These are phyloP conservation scores for Nomia melanderi DNA, from an alignment of 1,140 invertebrate species.

Conservation along the genomic window DNA sequence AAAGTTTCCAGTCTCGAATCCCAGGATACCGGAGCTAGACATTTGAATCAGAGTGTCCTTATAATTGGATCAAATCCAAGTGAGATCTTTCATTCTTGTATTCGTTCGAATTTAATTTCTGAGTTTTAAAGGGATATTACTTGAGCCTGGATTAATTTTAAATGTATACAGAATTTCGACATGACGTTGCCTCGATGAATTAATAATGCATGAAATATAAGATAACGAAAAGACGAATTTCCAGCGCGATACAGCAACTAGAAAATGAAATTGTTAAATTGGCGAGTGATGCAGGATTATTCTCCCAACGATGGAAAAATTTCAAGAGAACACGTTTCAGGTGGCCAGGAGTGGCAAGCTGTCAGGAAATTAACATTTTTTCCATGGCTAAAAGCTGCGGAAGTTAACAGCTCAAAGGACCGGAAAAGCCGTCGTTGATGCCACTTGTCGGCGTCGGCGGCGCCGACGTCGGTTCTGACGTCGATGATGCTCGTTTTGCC, in stretches of 20 bases:
- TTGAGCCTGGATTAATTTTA: too few relatives aligned
- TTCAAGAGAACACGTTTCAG: constrained; percentile 29
- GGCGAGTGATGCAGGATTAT: constrained; percentile 15
- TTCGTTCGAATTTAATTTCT: too few relatives aligned
- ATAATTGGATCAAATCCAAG: too few relatives aligned
- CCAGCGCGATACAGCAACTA: background rate
- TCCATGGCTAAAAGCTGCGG: constrained; percentile 37
- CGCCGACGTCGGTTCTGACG: constrained; percentile 31
- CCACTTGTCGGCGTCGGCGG: constrained; percentile 39
- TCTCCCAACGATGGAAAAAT: background rate
- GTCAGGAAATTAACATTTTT: constrained; percentile 54
- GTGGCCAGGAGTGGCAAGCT: constrained; percentile 23
- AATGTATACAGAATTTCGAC: background rate
- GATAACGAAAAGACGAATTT: background rate
- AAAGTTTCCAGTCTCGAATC: too few relatives aligned
- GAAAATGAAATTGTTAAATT: constrained; percentile 11
- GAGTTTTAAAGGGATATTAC: too few relatives aligned
- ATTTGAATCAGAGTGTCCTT: too few relatives aligned
- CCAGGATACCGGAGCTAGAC: too few relatives aligned
- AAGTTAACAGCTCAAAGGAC: constrained; percentile 41
- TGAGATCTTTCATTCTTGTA: too few relatives aligned
- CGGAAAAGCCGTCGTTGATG: constrained; percentile 47
- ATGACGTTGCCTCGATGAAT: background rate
- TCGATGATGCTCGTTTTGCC: constrained; percentile 37
- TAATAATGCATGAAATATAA: background rate